Evolutionary conservation across 2,888 invertebrate species (phyloP).

Genomic region (Hirtodrosophila duncani): DNA sequence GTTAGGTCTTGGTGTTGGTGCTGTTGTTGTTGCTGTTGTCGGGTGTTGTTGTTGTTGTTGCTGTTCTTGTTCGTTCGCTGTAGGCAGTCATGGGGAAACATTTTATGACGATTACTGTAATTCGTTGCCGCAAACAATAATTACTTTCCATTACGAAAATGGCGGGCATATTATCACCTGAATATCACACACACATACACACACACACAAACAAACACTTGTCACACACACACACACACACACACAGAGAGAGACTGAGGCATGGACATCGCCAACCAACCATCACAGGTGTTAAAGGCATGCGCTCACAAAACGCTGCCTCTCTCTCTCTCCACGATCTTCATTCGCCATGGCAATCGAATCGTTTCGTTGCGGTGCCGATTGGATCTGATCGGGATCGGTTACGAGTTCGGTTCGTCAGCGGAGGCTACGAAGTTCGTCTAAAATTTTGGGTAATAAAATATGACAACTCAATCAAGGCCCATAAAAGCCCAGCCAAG

Average conservation of each 20-base stretch:
- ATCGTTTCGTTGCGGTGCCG: constrained; percentile 44
- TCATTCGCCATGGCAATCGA: constrained; percentile 54
- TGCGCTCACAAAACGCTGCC: constrained; percentile 8
- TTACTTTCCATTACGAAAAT: constrained; percentile 78
- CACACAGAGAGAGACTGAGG: background rate
- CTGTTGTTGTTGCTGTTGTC: constrained; percentile 20
- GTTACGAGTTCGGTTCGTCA: too few species aligned
- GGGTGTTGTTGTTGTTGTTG: background rate
- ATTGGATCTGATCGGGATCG: too few species aligned
- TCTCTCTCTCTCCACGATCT: constrained; percentile 7
- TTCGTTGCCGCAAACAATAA: constrained; percentile 77
- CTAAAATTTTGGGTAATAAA: constrained; percentile 76
- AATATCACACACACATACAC: constrained; percentile 69
- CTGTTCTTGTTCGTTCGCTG: constrained; percentile 43
- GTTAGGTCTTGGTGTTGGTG: constrained; percentile 51
- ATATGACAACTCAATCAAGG: constrained; percentile 77
- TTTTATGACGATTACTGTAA: constrained; percentile 77
- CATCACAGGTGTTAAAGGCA: constrained; percentile 67
- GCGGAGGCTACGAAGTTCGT: too few species aligned
- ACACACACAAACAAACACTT: constrained; percentile 16
- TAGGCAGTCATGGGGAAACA: constrained; percentile 77
- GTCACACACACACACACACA: constrained; percentile 1
- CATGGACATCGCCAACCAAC: constrained; percentile 8
- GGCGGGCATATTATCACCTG: constrained; percentile 78
- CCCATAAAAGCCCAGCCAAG: constrained; percentile 66